Evolutionary conservation across 2,888 invertebrate genomes (phyloP), one percentile per base, ranked within the genome.

Genomic region (Allacma fusca): DNA sequence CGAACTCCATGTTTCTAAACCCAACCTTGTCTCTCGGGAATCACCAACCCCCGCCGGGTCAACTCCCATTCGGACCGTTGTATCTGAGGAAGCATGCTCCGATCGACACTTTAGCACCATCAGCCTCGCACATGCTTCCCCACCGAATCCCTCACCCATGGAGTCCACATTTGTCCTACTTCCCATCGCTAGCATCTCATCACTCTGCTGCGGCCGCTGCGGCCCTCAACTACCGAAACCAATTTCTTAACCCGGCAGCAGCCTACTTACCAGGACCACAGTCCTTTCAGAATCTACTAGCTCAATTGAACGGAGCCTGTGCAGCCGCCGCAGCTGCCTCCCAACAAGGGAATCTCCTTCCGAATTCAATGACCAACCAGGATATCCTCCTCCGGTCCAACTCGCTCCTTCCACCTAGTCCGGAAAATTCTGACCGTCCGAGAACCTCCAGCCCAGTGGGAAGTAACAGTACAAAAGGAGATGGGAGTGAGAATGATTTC

Each of bases 261-360:
- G 72, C 59, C 19, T 34, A 40, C 21, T 40, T 26, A n/a, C 77
- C 90, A 90, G 65, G 90, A 90, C 78, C 83, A 76, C 77, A 89
- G 83, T 93, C 94, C 67, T 95, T 95, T 87, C 95, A 96, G 87
- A 94, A 93, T 13, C 88, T 95, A 43, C 88, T 95, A 86, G 95
- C 94, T 5, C 93, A 94, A 85, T 90, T 87, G 43, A 83, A 84
- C 71, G 83, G 84, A 62, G 82, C 83, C 44, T 81, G 83, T 23
- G 81, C 83, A 24, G 81, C 82, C 1, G 68, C 73, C 72, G 82
- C 83, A 29, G 82, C 83, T 34, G 81, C 84, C 19, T 50, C 80
- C 80, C 65, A 65, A 26, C 65, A 65, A 26, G 68, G 68, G 44
- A 44, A 24, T 24, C 64, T 73, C 24, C 34, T 73, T 12, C 44